Evolutionary conservation across 2,888 invertebrate species (phyloP).

Genomic region (Eupeodes luniger): DNA sequence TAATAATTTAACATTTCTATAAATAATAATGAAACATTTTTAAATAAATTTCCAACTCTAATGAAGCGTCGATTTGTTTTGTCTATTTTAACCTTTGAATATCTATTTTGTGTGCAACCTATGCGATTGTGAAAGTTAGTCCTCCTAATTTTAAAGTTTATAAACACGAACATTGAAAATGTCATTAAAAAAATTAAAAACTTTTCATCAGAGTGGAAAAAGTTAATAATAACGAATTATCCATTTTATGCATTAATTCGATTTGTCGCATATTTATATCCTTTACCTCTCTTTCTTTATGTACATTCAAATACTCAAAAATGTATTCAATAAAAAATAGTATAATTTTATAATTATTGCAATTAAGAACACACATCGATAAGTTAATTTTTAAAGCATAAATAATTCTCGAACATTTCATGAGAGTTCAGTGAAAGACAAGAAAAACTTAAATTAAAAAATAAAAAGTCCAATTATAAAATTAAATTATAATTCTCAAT

Average conservation of each 20-base stretch:
- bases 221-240: neutral
- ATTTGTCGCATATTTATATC: too few species aligned
- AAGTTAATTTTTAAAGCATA: constrained; percentile 5
- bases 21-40: too few species aligned
- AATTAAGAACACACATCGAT: constrained; percentile 1
- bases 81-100: too few species aligned
- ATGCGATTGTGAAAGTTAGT: too few species aligned
- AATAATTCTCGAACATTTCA: neutral
- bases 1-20: too few species aligned
- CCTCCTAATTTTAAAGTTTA: too few species aligned
- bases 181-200: neutral
- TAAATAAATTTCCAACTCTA: too few species aligned
- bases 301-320: constrained; percentile 11
- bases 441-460: neutral
- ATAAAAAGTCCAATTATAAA: constrained; percentile 47
- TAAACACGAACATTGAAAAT: too few species aligned
- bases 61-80: too few species aligned
- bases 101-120: too few species aligned
- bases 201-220: neutral
- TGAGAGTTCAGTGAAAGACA: constrained; percentile 6
- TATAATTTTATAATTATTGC: constrained; percentile 26
- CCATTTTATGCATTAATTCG: neutral
- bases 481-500: constrained; percentile 16
- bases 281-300: neutral
- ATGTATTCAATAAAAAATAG: neutral